Conservation (phyloP, 1,140 invertebrate species). For the Drosophila kikkawai region DNA sequence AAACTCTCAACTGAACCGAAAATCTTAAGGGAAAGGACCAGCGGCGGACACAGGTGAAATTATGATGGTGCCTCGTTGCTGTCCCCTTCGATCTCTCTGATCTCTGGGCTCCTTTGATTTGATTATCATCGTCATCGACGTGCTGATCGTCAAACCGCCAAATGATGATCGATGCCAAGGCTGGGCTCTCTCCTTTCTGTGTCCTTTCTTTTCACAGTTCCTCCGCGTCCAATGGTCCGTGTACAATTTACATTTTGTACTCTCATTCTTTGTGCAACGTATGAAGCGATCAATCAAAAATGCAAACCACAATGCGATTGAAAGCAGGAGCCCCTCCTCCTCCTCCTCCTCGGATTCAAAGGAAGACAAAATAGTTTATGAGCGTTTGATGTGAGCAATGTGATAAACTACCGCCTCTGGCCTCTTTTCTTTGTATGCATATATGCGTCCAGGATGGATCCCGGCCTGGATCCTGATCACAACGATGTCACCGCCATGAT, state of each 20-base stretch:
- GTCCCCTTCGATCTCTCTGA: slow-evolving; percentile 29
- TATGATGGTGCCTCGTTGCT: slow-evolving; percentile 56
- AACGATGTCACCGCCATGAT: slow-evolving; percentile 71
- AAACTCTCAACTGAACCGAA: slow-evolving; percentile 5
- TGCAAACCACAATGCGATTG: slow-evolving; percentile 63
- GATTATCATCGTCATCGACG: slow-evolving; percentile 73
- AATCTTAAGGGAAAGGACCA: slow-evolving; percentile 12
- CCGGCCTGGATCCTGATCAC: not conserved
- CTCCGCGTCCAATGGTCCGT: slow-evolving; percentile 19
- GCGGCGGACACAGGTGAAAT: slow-evolving; percentile 56
- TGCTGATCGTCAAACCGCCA: slow-evolving; percentile 70
- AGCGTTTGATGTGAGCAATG: slow-evolving; percentile 65
- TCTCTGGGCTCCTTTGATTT: slow-evolving; percentile 63
- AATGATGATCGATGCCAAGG: slow-evolving; percentile 79
- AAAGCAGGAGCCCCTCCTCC: not conserved
- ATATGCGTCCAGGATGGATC: slow-evolving; percentile 16
- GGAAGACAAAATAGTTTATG: slow-evolving; percentile 82
- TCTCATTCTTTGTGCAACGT: slow-evolving; percentile 66
- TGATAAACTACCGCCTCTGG: slow-evolving; percentile 60
- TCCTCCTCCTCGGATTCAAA: slow-evolving; percentile 48
- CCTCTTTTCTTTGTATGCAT: slow-evolving; percentile 49
- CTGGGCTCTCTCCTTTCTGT: slow-evolving; percentile 4
- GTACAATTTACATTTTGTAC: slow-evolving; percentile 74
- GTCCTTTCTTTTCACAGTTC: slow-evolving; percentile 23
- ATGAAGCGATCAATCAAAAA: slow-evolving; percentile 85